phyloP scores from a whole-genome alignment of 2,888 invertebrate genomes.

The Lampropteryx suffumata region DNA sequence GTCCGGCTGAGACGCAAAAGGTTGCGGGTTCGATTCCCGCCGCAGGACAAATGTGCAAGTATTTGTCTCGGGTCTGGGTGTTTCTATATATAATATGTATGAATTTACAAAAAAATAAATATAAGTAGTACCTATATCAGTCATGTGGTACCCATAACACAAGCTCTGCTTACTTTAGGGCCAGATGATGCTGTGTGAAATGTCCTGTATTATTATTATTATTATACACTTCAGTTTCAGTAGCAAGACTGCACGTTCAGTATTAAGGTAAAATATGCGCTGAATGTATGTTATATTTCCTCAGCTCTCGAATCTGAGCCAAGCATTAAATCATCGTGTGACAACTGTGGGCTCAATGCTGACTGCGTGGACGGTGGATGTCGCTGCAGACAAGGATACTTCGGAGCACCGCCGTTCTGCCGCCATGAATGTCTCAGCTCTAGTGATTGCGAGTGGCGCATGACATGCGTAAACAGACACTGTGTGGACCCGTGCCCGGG shows the following conservation, averaged over 20 bases:
- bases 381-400: constrained; percentile 85
- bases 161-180: no score
- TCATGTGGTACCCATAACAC: no score
- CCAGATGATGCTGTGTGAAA: no score
- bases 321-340: constrained; percentile 81
- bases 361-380: constrained; percentile 87
- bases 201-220: no score
- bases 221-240: no score
- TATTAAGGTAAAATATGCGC: not conserved
- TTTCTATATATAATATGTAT: no score
- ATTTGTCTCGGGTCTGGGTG: no score
- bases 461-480: constrained; percentile 87
- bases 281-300: constrained; percentile 2
- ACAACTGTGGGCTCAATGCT: constrained; percentile 89
- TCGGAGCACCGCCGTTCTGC: constrained; percentile 89
- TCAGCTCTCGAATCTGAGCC: constrained; percentile 51
- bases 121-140: no score
- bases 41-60: no score
- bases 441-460: constrained; percentile 87
- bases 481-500: constrained; percentile 90
- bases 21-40: no score
- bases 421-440: constrained; percentile 88
- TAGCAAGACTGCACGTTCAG: not conserved
- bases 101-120: no score
- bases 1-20: no score